phyloP scores from a whole-genome alignment of 2,797 vertebrate genomes.

The Remorina albescens region DNA sequence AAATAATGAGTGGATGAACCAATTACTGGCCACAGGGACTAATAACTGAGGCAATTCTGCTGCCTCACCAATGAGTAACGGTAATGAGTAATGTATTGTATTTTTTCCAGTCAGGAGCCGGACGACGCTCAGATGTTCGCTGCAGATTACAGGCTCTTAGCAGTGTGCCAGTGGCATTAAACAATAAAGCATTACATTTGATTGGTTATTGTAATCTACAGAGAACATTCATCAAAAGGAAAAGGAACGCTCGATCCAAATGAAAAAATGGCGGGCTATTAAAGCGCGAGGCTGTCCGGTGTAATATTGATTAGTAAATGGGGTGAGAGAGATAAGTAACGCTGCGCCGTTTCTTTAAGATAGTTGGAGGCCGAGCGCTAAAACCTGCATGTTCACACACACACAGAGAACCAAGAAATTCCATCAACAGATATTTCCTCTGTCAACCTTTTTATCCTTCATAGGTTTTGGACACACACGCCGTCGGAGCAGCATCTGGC shows the following conservation, averaged over 20 bases:
- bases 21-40: slow-evolving; percentile 55
- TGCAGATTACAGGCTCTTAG: slow-evolving; percentile 67
- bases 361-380: slow-evolving; percentile 11
- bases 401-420: slow-evolving; percentile 40
- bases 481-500: slow-evolving; percentile 26
- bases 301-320: slow-evolving; percentile 69
- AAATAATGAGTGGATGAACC: slow-evolving; percentile 54
- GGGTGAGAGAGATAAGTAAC: slow-evolving; percentile 44
- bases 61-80: slow-evolving; percentile 66
- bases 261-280: slow-evolving; percentile 59
- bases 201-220: slow-evolving; percentile 61
- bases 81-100: slow-evolving; percentile 70
- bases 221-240: slow-evolving; percentile 59
- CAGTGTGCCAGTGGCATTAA: slow-evolving; percentile 67
- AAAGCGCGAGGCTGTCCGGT: slow-evolving; percentile 48
- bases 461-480: slow-evolving; percentile 12
- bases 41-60: slow-evolving; percentile 62
- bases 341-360: slow-evolving; percentile 26
- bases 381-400: slow-evolving; percentile 21
- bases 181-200: slow-evolving; percentile 65
- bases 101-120: slow-evolving; percentile 63
- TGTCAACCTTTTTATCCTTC: slow-evolving; percentile 33
- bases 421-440: slow-evolving; percentile 50
- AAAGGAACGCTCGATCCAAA: slow-evolving; percentile 60
- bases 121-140: slow-evolving; percentile 56